Conservation (phyloP, 2,888 invertebrate species). For the Yponomeuta sedellus region DNA sequence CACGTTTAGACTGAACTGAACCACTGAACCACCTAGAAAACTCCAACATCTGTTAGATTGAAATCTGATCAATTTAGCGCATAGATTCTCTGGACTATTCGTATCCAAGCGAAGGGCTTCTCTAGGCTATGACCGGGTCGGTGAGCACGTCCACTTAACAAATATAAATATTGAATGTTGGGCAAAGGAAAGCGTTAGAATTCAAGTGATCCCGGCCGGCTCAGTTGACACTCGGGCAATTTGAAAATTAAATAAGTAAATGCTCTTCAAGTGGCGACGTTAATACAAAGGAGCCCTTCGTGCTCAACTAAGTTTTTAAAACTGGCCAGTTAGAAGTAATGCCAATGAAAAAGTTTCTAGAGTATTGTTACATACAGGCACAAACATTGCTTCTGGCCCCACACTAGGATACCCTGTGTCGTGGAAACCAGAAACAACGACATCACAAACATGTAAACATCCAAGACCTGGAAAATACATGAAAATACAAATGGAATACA, state of each 20-base stretch:
- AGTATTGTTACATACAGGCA: too few species aligned
- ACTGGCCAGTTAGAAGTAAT: not conserved
- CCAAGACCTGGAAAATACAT: too few species aligned
- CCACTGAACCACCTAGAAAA: too few species aligned
- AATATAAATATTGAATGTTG: slow-evolving; percentile 73
- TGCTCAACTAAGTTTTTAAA: not conserved
- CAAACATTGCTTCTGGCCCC: too few species aligned
- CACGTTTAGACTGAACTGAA: too few species aligned
- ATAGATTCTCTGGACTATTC: not conserved
- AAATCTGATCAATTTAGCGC: too few species aligned
- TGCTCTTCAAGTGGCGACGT: slow-evolving; percentile 56
- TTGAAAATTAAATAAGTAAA: slow-evolving; percentile 66
- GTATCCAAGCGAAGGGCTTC: not conserved
- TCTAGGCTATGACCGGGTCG: slow-evolving; percentile 15
- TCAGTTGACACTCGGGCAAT: slow-evolving; percentile 70
- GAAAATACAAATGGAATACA: too few species aligned
- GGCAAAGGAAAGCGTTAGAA: slow-evolving; percentile 76
- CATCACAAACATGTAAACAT: too few species aligned
- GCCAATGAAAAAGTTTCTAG: too few species aligned
- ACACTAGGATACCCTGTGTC: too few species aligned
- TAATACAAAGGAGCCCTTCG: slow-evolving; percentile 36
- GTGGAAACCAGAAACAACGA: too few species aligned
- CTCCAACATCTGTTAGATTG: too few species aligned
- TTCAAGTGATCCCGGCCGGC: slow-evolving; percentile 71
- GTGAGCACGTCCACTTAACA: slow-evolving; percentile 67